Conservation (phyloP, 1,140 invertebrate genomes). For the Apocrypta bakeri region DNA sequence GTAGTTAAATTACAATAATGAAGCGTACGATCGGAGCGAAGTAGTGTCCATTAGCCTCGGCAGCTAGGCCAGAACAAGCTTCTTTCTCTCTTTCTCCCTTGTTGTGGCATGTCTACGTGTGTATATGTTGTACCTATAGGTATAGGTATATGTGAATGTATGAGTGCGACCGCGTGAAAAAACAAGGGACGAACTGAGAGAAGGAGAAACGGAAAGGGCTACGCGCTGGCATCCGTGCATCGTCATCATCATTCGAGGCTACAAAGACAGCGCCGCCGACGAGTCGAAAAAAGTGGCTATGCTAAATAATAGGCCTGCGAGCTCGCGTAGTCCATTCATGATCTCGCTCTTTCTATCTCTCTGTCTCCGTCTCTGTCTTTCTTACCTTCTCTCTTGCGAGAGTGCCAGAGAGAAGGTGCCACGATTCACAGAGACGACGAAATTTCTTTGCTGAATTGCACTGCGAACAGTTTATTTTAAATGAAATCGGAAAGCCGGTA, state of each 20-base stretch:
- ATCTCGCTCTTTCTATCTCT: neutral
- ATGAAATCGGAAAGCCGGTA: neutral
- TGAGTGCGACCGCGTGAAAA: neutral
- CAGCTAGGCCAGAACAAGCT: neutral
- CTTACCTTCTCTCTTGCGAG: too few relatives aligned
- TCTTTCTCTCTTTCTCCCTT: neutral
- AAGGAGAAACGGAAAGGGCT: slow-evolving; percentile 49
- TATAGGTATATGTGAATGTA: neutral
- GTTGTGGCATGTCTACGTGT: neutral
- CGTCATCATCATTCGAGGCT: slow-evolving; percentile 69
- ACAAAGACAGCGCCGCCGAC: slow-evolving; percentile 70
- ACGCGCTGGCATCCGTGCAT: slow-evolving; percentile 58
- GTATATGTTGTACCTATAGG: neutral
- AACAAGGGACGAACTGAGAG: slow-evolving; percentile 21
- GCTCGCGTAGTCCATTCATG: neutral
- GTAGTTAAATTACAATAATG: slow-evolving; percentile 70
- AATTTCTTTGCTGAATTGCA: too few relatives aligned
- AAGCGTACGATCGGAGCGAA: slow-evolving; percentile 62
- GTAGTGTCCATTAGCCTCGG: slow-evolving; percentile 64
- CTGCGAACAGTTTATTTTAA: neutral
- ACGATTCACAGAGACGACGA: too few relatives aligned
- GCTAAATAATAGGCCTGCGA: slow-evolving; percentile 72
- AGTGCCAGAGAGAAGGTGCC: too few relatives aligned
- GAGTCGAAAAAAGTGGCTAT: slow-evolving; percentile 68
- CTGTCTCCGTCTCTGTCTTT: neutral